Base-by-base conservation (phyloP, 2,797 vertebrate genomes). In the Lepidocolaptes lacrymiger region DNA sequence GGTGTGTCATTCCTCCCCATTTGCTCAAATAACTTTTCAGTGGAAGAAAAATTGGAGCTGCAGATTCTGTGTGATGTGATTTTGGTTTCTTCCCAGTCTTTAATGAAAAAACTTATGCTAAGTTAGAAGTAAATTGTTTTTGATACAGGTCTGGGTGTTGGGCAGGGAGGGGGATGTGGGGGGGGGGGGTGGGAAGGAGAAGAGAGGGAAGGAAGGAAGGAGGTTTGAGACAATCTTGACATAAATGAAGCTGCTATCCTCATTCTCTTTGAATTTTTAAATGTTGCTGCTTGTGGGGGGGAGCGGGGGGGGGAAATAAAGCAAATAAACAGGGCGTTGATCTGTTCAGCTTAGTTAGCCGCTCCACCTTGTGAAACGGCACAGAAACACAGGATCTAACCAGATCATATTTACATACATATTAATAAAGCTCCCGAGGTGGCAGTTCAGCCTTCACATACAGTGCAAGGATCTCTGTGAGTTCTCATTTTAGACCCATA, bases 401-500 rank as follows among this genome's bases (percentile, higher is more conserved):
- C 76, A 82, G 85, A 90, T 93, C 95, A n/a, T 86, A 87, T 89
- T 91, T 91, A 92, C 88, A 89, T 80, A 79, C 93, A 90, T 89
- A 87, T 91, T 87, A 95, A 93, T 88, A 94, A 96, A 92, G 91
- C 83, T 87, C 94, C 94, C 95, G 68, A 89, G 92, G 88, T 90
- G 82, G 95, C 83, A 94, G 77, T 94, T 92, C 82, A 95, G 87
- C 78, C 92, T 94, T 94, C 92, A 75, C 92, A 95, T 67, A 43
- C 55, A 49, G 64, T 93, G 86, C 92, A 78, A 74, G 87, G 95
- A 92, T 89, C 93, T 96, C 95, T 68, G 91, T 3, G 30, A 89
- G 92, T 93, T 95, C 81, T 95, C 96, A 92, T 96, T 91, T 95
- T 96, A 95, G 96, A 95, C 81, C 77, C 82, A 91, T 89, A 82